These are phyloP conservation scores for Oreochromis aureus DNA, from an alignment of 2,113 vertebrate genomes.

Conservation along the genomic window DNA sequence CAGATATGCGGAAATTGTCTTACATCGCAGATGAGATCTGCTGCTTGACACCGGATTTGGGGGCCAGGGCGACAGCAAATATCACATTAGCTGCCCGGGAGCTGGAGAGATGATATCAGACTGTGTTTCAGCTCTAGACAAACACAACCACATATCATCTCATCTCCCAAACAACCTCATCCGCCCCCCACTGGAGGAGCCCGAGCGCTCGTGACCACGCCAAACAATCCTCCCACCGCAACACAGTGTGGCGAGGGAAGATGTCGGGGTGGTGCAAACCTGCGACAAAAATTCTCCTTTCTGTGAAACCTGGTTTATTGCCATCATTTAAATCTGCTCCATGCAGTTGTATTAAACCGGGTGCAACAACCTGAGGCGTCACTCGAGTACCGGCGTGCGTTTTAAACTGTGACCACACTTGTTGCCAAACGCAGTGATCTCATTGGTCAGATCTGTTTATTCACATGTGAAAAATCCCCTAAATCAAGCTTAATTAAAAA, in stretches of 20 bases:
- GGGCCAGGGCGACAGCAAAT: constrained; percentile 74
- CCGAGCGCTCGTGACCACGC: background rate
- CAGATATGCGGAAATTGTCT: constrained; percentile 94
- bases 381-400: background rate
- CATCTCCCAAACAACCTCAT: constrained; percentile 52
- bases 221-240: background rate
- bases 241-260: background rate
- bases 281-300: background rate
- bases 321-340: background rate
- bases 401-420: background rate
- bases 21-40: constrained; percentile 95
- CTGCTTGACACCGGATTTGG: constrained; percentile 80
- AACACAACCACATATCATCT: constrained; percentile 77
- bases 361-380: background rate
- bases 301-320: background rate
- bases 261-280: background rate
- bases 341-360: background rate
- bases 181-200: background rate
- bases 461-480: background rate
- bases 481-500: background rate
- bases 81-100: constrained; percentile 77
- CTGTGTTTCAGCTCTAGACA: constrained; percentile 70
- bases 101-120: constrained; percentile 84
- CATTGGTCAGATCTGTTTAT: background rate
- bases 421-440: background rate